phyloP scores from a whole-genome alignment of 2,113 vertebrate species.

The Sceloporus undulatus region DNA sequence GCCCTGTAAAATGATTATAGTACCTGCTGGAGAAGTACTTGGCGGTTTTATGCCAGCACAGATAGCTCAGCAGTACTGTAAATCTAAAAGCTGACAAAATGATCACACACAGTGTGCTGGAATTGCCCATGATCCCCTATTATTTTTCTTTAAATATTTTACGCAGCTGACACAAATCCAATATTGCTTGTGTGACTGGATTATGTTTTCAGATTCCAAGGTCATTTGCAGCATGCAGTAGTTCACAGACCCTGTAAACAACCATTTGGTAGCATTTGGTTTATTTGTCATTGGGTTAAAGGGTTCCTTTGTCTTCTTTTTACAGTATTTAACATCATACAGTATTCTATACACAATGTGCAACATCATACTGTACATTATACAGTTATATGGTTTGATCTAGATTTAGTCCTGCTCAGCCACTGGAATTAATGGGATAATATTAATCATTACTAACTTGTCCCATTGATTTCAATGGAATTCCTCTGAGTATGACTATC shows the following conservation, averaged over 20 bases:
- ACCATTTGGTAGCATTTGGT: constrained; percentile 20
- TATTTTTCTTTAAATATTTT: constrained; percentile 76
- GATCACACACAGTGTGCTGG: constrained; percentile 15
- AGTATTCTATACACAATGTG: not conserved
- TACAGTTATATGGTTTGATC: not conserved
- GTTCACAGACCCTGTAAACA: constrained; percentile 52
- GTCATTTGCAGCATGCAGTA: constrained; percentile 50
- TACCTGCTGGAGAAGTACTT: constrained; percentile 43
- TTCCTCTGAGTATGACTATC: not conserved
- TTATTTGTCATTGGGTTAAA: constrained; percentile 5
- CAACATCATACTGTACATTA: too few relatives aligned
- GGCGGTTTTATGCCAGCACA: constrained; percentile 53
- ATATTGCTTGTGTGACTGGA: constrained; percentile 56
- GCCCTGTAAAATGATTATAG: constrained; percentile 47
- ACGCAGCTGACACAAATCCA: constrained; percentile 64
- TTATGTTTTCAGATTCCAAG: constrained; percentile 66
- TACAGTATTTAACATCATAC: too few relatives aligned
- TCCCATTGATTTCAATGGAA: too few relatives aligned
- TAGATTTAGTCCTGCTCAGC: not conserved
- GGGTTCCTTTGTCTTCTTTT: not conserved
- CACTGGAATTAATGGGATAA: too few relatives aligned
- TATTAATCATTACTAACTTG: too few relatives aligned
- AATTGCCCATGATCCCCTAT: constrained; percentile 60
- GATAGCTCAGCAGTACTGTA: constrained; percentile 37
- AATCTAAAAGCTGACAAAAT: constrained; percentile 66